Evolutionary conservation across 2,113 vertebrate species (phyloP), one percentile per base, ranked within the genome.

Genomic region (Ceyx melanurus): DNA sequence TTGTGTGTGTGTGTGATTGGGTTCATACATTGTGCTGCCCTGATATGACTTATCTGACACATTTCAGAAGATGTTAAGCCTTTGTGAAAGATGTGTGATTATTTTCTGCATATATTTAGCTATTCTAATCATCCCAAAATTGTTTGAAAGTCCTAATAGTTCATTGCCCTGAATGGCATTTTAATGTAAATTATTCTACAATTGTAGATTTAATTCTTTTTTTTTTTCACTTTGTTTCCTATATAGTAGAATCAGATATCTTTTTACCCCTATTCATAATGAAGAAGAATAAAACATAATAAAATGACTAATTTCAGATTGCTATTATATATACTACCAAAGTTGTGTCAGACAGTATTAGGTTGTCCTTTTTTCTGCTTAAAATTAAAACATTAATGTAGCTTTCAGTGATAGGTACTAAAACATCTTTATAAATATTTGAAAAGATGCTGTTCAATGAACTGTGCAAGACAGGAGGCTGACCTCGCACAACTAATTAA

Each of bases 351-450:
- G 62, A 62, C n/a, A 85, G 33, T 70, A 84, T 75, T 48, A 88
- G 61, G 22, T 26, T 95, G 57, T 50, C 62, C 76, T 65, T 89
- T 86, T 92, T 96, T 33, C 83, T 64, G 48, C 65, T 58, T 73
- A 53, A 70, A 93, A 95, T 89, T 94, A 86, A 80, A 96, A 92
- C 94, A 42, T 86, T 87, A 89, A 89, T 82, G 82, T 72, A 94
- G 78, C 77, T 94, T 74, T 95, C 76, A 72, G 71, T 84, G 75
- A 70, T 60, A 60, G 61, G 60, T 62, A 95, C 67, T 91, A 94
- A 91, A 95, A 94, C 84, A 94, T 97, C 82, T 97, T 96, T 91
- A 97, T 95, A 97, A 97, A 96, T 94, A 95, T 97, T 96, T 96
- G 84, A 97, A 96, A 97, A 96, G 58, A 92, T 3, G 28, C 82